Evolutionary conservation across 2,797 vertebrate species (phyloP).

Genomic region (Decapterus maruadsi): DNA sequence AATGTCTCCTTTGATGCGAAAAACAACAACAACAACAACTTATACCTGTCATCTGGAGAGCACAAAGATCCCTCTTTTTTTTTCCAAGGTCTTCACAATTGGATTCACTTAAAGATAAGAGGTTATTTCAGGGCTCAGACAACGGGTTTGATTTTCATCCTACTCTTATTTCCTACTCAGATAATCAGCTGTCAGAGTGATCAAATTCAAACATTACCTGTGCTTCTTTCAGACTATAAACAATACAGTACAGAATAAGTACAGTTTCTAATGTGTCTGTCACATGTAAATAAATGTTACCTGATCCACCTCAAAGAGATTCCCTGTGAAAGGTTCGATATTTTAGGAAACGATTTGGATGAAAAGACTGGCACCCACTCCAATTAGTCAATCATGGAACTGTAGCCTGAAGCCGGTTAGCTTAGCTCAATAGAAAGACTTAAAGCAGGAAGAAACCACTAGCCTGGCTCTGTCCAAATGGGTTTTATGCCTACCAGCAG

Average conservation of each 20-base stretch:
- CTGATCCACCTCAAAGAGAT: neutral
- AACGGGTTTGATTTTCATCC: conserved; percentile 13
- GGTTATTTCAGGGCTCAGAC: conserved; percentile 40
- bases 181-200: conserved; percentile 28
- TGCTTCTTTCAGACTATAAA: conserved; percentile 7
- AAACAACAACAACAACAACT: conserved; percentile 29
- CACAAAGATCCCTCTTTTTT: conserved; percentile 24
- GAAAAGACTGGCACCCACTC: conserved; percentile 17
- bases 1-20: conserved; percentile 66
- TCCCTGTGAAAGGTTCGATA: neutral
- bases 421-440: conserved; percentile 22
- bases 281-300: conserved; percentile 10
- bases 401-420: conserved; percentile 4
- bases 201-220: conserved; percentile 11
- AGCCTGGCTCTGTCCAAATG: conserved; percentile 6
- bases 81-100: conserved; percentile 41
- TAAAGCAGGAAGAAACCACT: conserved; percentile 1
- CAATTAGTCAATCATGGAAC: conserved; percentile 2
- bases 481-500: conserved; percentile 13
- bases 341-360: conserved; percentile 26
- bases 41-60: conserved; percentile 49
- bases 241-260: too few relatives aligned
- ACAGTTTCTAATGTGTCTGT: neutral
- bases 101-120: conserved; percentile 37
- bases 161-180: neutral